These are phyloP conservation scores for Esox masquinongy DNA, from an alignment of 2,797 vertebrate genomes.

Conservation along the genomic window DNA sequence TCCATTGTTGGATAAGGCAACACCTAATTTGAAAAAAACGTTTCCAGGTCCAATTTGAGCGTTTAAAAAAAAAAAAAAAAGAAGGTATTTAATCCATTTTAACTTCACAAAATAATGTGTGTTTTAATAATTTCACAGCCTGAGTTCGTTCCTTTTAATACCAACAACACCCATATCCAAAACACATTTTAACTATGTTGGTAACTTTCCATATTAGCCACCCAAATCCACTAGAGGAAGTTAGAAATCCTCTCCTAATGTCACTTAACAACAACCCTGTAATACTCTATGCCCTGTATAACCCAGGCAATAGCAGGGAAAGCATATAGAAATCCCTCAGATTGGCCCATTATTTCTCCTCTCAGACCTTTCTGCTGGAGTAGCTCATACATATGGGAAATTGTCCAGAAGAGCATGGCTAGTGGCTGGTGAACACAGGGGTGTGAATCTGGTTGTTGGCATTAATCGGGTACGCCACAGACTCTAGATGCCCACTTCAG, in stretches of 20 bases:
- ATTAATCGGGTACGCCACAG: constrained; percentile 36
- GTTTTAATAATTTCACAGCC: no score
- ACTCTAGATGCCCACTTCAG: constrained; percentile 47
- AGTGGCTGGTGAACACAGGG: constrained; percentile 38
- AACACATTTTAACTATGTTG: background rate
- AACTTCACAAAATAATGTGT: no score
- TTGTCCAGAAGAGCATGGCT: constrained; percentile 34
- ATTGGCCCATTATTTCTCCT: constrained; percentile 27
- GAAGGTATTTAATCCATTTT: no score
- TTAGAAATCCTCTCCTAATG: background rate
- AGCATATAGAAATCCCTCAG: constrained; percentile 27
- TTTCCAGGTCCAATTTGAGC: no score
- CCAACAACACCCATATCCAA: background rate
- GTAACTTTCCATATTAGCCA: background rate
- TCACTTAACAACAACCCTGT: background rate
- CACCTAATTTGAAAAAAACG: no score
- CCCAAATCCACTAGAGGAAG: background rate
- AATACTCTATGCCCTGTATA: background rate
- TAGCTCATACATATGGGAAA: constrained; percentile 43
- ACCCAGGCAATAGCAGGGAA: background rate
- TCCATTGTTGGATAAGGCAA: no score
- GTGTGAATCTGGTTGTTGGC: constrained; percentile 37
- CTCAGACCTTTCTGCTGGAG: constrained; percentile 25
- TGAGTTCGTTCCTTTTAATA: background rate
- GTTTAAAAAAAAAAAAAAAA: no score